Base-by-base conservation (phyloP, 2,888 invertebrate species). In the Acanthosepion lycidas region DNA sequence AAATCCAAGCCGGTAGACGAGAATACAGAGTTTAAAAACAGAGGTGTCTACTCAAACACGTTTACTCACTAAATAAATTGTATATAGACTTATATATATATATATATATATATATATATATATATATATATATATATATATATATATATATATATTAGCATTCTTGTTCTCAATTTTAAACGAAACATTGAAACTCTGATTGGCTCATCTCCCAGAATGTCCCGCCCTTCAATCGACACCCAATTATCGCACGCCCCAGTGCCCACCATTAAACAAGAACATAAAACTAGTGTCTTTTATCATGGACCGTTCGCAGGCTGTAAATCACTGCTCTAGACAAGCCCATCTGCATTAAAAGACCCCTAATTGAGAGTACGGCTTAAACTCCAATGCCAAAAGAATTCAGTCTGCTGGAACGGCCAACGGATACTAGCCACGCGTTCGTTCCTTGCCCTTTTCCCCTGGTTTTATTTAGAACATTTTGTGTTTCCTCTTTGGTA, bases 351-450 rank as follows among this genome's bases (percentile, higher is more conserved):
- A 78, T 78, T 78, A 78, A 78, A 78, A 78, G 78, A n/a, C 78
- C 78, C 78, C 78, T 78, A 78, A 78, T 78, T 78, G 78, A 78
- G 78, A 78, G n/a, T n/a, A 78, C 78, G 78, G 78, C 78, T 78
- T n/a, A 4, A 78, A 78, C 78, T 33, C 12, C 78, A 33, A 15
- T n/a, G 78, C n/a, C 78, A 78, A 78, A 78, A 78, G 78, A n/a
- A 78, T 33, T 33, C 78, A 78, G n/a, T 78, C 12, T 78, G 78
- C 33, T n/a, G 78, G 78, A 78, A 78, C 78, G 78, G 78, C 78
- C 78, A 78, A n/a, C 78, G 78, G 78, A 78, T 78, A n/a, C 78
- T 15, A 59, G 23, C 59, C 59, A 6, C 59, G 78, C 9, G n/a
- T 78, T 78, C n/a, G n/a, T 78, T 78, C 78, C 78, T n/a, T n/a